Percentiles rank a stretch among this genome's conserved stretches.
These are phyloP conservation scores for Synergus japonicus DNA, from an alignment of 2,888 invertebrate genomes.

Conservation along the genomic window DNA sequence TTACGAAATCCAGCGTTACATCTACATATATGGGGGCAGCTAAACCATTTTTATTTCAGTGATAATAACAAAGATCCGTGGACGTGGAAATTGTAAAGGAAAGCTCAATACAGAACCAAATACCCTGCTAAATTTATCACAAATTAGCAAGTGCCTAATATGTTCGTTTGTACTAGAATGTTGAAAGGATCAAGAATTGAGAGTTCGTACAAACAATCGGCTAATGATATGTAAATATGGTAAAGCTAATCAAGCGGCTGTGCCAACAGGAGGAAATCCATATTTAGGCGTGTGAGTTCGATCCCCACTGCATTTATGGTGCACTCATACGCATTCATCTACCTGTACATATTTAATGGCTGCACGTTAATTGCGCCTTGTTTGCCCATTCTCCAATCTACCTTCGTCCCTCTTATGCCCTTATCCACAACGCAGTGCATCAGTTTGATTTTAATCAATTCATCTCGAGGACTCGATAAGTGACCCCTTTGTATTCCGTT, in stretches of 20 bases:
- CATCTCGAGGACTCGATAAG: conserved; percentile 66
- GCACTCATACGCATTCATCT: conserved; percentile 60
- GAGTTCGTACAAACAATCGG: conserved; percentile 73
- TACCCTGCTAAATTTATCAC: conserved; percentile 17
- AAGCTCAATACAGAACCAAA: neutral
- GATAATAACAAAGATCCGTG: neutral
- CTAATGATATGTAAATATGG: conserved; percentile 77
- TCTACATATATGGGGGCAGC: too few species aligned
- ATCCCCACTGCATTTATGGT: conserved; percentile 70
- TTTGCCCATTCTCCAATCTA: conserved; percentile 70
- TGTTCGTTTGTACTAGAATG: conserved; percentile 54
- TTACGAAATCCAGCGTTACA: too few species aligned
- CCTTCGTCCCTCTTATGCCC: conserved; percentile 58
- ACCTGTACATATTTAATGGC: conserved; percentile 74
- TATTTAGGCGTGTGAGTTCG: conserved; percentile 64
- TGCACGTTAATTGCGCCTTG: conserved; percentile 74
- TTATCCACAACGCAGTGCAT: conserved; percentile 60
- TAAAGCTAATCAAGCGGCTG: conserved; percentile 76
- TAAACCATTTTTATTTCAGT: too few species aligned
- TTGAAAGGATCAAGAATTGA: conserved; percentile 61
- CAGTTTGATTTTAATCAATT: conserved; percentile 74
- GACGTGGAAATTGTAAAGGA: neutral
- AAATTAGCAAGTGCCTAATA: conserved; percentile 57
- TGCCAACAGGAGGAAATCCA: conserved; percentile 73
- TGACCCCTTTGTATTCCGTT: conserved; percentile 55